Evolutionary conservation across 2,888 invertebrate species (phyloP), one percentile per base, ranked within the genome.

Genomic region (Heliconius aoede): DNA sequence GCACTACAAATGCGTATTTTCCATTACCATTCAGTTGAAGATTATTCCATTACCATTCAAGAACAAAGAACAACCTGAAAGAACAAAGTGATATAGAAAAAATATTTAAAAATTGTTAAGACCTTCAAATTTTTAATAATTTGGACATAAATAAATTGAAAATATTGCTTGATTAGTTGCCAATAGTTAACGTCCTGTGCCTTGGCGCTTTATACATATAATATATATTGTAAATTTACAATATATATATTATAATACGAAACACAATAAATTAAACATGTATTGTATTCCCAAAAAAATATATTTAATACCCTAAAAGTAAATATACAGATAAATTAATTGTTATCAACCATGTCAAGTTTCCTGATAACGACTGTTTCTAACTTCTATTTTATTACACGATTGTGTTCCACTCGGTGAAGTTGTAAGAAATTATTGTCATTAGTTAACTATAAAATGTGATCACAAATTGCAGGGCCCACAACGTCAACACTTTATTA

Each of bases 401-500:
- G 87, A 89, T 89, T 86, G 88, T 84, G 85, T 88, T 83, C 83
- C 83, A 85, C 79, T 80, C 83, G 26, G 72, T 65, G 24, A 55
- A 58, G 84, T 84, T 85, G 85, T 85, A 78, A 64, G 79, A 81
- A 79, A 74, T 67, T 81, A 51, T 55, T 30, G 28, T 60, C 13
- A 62, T 32, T 46, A 61, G 18, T 60, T 58, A 28, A 58, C 61
- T 72, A 73, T 18, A 61, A 55, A 40, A 21, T 40, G 51, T 32
- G 21, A 32, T 58, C 40, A 58, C 5, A 75, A 60, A 78, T 88
- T 92, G 36, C 90, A 95, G 95, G 84, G 91, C 95, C 62, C 95
- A 95, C 82, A 94, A 94, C 86, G 95, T 95, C 5, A 95, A 95
- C 81, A 95, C 95, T 55, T 89, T 95, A 78, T 81, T 95, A 81